Conservation (phyloP, 2,888 invertebrate genomes). For the Acheta domesticus region DNA sequence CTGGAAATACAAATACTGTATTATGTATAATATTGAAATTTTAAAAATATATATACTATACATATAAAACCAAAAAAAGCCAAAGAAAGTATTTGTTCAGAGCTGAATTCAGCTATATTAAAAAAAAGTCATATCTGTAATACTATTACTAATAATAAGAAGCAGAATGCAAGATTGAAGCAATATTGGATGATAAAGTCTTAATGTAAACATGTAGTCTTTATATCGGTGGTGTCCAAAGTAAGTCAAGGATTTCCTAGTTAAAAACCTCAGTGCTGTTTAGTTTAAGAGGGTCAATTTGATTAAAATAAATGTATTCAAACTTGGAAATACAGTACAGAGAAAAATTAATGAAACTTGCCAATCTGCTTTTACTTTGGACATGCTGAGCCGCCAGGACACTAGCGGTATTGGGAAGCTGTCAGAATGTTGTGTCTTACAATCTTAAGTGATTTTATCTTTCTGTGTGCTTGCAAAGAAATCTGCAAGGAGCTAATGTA, state of each 20-base stretch:
- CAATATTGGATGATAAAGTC: slow-evolving; percentile 18
- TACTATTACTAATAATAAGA: slow-evolving; percentile 30
- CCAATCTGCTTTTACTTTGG: neutral
- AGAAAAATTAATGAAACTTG: neutral
- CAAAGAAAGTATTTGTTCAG: slow-evolving; percentile 25
- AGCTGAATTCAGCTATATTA: slow-evolving; percentile 28
- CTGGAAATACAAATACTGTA: slow-evolving; percentile 18
- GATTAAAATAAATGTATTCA: neutral
- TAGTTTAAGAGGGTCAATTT: neutral
- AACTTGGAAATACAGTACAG: neutral
- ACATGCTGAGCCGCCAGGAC: neutral
- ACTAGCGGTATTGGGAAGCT: slow-evolving; percentile 8
- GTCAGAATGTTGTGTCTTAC: neutral
- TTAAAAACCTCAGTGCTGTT: neutral
- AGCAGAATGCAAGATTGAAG: slow-evolving; percentile 18
- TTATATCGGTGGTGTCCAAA: slow-evolving; percentile 18
- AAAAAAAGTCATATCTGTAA: slow-evolving; percentile 27
- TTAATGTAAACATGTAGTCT: slow-evolving; percentile 10
- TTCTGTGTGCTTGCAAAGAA: no score
- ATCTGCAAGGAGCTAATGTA: neutral
- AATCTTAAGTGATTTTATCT: neutral
- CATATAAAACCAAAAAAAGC: slow-evolving; percentile 26
- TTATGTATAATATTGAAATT: slow-evolving; percentile 1
- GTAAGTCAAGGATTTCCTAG: slow-evolving; percentile 4
- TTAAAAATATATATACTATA: slow-evolving; percentile 27